These are phyloP conservation scores for Dendropsophus ebraccatus DNA, from an alignment of 2,113 vertebrate genomes.

Conservation along the genomic window DNA sequence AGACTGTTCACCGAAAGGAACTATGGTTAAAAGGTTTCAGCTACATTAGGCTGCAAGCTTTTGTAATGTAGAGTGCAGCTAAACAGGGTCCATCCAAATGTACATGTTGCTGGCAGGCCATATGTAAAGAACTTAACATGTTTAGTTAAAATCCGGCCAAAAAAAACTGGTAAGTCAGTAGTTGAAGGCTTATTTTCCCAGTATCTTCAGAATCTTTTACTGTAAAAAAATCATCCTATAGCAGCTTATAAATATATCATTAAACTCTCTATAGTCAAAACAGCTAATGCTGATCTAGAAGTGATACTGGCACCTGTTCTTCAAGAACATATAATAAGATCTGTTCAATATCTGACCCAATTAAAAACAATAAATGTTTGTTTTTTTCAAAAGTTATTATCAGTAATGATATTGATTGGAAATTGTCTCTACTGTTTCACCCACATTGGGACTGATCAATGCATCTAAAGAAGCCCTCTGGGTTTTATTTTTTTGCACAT, in stretches of 20 bases:
- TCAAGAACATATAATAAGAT: background rate
- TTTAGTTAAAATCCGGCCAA: background rate
- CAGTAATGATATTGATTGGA: background rate
- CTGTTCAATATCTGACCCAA: background rate
- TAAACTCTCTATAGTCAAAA: background rate
- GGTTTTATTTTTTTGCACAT: too few relatives aligned
- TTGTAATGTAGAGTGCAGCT: too few relatives aligned
- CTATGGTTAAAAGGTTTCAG: background rate
- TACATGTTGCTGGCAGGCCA: background rate
- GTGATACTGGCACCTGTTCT: background rate
- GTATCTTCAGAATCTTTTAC: background rate
- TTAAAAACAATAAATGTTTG: background rate
- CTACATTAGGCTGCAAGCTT: background rate
- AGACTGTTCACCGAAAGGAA: background rate
- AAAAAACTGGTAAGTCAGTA: background rate
- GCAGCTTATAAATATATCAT: background rate
- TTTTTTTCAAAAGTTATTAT: background rate
- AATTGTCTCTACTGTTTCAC: background rate
- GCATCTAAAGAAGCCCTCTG: too few relatives aligned
- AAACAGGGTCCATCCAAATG: too few relatives aligned
- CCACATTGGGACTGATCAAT: background rate
- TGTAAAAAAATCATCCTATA: background rate
- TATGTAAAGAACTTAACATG: background rate
- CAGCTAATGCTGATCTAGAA: background rate
- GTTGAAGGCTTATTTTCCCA: background rate